Base-by-base conservation (phyloP, 1,140 invertebrate genomes). In the Bombus confusus region DNA sequence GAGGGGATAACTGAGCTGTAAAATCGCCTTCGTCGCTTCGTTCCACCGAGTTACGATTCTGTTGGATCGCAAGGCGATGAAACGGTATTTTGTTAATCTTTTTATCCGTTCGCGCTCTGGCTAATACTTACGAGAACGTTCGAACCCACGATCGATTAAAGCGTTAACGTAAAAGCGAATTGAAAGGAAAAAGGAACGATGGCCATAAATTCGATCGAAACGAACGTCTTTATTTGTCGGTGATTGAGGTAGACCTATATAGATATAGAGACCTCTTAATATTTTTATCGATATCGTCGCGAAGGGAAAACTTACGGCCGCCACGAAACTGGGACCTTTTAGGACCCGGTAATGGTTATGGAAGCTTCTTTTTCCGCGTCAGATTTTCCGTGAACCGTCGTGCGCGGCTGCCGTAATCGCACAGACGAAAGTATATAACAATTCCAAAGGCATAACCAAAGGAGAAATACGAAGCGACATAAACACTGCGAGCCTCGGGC, bases 291-390 rank as follows among this genome's bases (percentile, higher is more conserved):
- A n/a, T 43, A n/a, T 90, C 89, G 90, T 93, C 92, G 92, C 86
- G 83, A 86, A 76, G 92, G 90, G 93, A 92, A 91, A 93, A 91
- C 92, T 90, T 84, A 83, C 88, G 80, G 90, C 83, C 87, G 81
- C 81, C 76, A 31, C 34, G 68, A 88, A 91, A 87, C 64, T 80
- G 84, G 75, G 90, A 91, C 90, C 89, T 93, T 93, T 89, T 91
- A 89, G 86, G 85, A 82, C 74, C 66, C 82, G 89, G 93, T 80
- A 93, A 94, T 84, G 90, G 89, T 94, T 93, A 93, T 93, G 88
- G 89, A 89, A 88, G 66, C 59, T 64, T 64, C 84, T 57, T 18
- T 59, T 22, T 57, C 43, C 39, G 12, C 81, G 78, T 82, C 66
- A 71, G 78, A 76, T 57, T 77, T 74, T 13, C 72, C 47, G 25